Percentiles rank a stretch among this genome's conserved stretches.
Conservation (phyloP, 2,113 vertebrate species). For the Nicator chloris region DNA sequence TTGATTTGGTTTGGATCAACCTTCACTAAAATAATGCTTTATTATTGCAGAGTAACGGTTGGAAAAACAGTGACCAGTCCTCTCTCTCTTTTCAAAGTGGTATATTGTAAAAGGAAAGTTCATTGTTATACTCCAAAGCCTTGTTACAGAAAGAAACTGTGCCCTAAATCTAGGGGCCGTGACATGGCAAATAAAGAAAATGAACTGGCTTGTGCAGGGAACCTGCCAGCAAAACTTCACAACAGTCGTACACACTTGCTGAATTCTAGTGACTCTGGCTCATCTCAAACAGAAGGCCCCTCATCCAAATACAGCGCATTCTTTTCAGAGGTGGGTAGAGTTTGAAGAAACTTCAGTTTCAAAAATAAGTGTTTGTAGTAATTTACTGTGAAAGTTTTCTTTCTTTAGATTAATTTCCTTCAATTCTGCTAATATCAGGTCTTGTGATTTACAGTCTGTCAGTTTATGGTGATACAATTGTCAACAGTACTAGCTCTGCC, state of each 20-base stretch:
- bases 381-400: not conserved
- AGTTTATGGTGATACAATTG: not conserved
- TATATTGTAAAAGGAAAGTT: conserved; percentile 71
- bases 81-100: conserved; percentile 68
- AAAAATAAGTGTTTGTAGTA: not conserved
- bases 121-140: conserved; percentile 66
- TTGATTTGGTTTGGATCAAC: not conserved
- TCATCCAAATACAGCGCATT: conserved; percentile 85
- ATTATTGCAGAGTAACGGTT: conserved; percentile 68
- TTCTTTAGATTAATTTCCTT: not conserved
- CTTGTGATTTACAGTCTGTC: not conserved
- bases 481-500: not conserved
- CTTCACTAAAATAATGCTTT: not conserved
- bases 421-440: not conserved
- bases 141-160: conserved; percentile 72
- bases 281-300: conserved; percentile 77
- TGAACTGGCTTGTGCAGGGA: conserved; percentile 86
- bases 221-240: conserved; percentile 78
- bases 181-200: conserved; percentile 92
- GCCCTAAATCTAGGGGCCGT: conserved; percentile 69
- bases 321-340: conserved; percentile 86
- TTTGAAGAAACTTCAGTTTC: not conserved
- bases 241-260: conserved; percentile 75
- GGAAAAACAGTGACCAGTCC: conserved; percentile 72
- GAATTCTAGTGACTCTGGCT: conserved; percentile 79